Base-by-base conservation (phyloP, 2,113 vertebrate genomes). In the Prolemur simus region DNA sequence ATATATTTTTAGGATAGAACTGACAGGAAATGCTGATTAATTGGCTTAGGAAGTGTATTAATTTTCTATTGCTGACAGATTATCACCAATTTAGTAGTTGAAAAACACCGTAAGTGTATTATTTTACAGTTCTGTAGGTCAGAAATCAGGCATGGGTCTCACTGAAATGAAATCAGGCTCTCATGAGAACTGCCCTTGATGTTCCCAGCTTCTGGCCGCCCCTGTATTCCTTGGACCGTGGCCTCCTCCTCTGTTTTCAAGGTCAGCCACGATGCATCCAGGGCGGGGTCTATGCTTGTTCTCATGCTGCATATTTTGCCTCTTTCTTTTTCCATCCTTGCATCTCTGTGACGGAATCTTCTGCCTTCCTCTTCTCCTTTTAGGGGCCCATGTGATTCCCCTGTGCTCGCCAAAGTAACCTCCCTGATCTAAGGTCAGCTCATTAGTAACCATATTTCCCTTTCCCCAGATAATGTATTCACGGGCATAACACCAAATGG, bases 241-340 rank as follows among this genome's bases (percentile, higher is more conserved):
- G n/a, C 34, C 17, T 2, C 52, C 6, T 39, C 37, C 37, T 69
- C n/a, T 8, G 0, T 3, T 63, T 32, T 42, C 71, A 63, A 17
- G 18, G 13, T 42, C 21, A 6, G 66, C 66, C 34, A 4, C 0
- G 23, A 10, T 20, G 7, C 56, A 25, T 12, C 12, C 1, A 4
- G 42, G 8, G 8, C 42, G 12, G 5, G 32, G 32, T 52, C 45
- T 9, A 25, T 49, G 45, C 32, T 21, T 42, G 15, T 77, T 63
- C 34, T 56, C n/a, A 17, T 2, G 63, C 42, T 73, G n/a, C 3
- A 5, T 2, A n/a, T 52, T 42, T 34, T 8, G 56, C 32, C 54
- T 37, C 3, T 8, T 91, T 39, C 27, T 76, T 21, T 76, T 49
- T 8, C 39, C 20, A 42, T 34, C 34, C 39, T 77, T 64, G 42